Percentiles rank a stretch among this genome's conserved stretches.
phyloP scores from a whole-genome alignment of 2,888 invertebrate genomes.

The Drosophila paranaensis region DNA sequence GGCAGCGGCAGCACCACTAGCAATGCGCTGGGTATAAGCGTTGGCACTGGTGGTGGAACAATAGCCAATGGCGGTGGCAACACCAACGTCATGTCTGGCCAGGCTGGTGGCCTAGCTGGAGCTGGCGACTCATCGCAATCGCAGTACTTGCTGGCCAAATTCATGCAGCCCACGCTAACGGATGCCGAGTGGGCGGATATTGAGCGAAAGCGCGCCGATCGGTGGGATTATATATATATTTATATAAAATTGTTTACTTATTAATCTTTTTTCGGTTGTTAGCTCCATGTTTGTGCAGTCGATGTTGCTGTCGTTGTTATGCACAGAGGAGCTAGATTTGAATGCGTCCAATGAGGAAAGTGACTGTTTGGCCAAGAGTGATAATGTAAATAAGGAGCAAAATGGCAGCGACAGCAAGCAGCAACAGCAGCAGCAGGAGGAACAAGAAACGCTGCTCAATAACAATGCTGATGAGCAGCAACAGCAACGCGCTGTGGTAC shows the following conservation, averaged over 20 bases:
- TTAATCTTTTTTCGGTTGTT: slow-evolving; percentile 15
- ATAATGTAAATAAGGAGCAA: slow-evolving; percentile 84
- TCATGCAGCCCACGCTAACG: slow-evolving; percentile 86
- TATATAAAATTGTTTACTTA: neutral
- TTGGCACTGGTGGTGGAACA: slow-evolving; percentile 71
- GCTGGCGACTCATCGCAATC: slow-evolving; percentile 75
- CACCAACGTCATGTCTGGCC: slow-evolving; percentile 52
- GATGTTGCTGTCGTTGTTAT: slow-evolving; percentile 86
- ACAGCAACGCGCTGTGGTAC: slow-evolving; percentile 62
- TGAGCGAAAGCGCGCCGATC: slow-evolving; percentile 87
- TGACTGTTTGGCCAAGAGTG: slow-evolving; percentile 81
- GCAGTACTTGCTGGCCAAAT: slow-evolving; percentile 85
- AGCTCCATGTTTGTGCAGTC: slow-evolving; percentile 89
- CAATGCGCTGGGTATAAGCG: slow-evolving; percentile 77
- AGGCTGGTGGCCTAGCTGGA: slow-evolving; percentile 57
- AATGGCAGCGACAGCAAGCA: slow-evolving; percentile 43
- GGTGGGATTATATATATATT: slow-evolving; percentile 66
- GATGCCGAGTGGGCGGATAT: slow-evolving; percentile 86
- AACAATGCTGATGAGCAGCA: slow-evolving; percentile 81
- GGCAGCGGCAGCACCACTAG: slow-evolving; percentile 62
- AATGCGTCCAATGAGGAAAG: slow-evolving; percentile 59
- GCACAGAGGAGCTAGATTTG: slow-evolving; percentile 64
- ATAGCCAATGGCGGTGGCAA: slow-evolving; percentile 56
- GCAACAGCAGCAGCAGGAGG: slow-evolving; percentile 63
- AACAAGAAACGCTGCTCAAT: slow-evolving; percentile 82